A percentile compares a stretch with the other conserved stretches of the same genome.
These are phyloP conservation scores for Carcharodon carcharias DNA, from an alignment of 2,797 vertebrate species.

Conservation along the genomic window DNA sequence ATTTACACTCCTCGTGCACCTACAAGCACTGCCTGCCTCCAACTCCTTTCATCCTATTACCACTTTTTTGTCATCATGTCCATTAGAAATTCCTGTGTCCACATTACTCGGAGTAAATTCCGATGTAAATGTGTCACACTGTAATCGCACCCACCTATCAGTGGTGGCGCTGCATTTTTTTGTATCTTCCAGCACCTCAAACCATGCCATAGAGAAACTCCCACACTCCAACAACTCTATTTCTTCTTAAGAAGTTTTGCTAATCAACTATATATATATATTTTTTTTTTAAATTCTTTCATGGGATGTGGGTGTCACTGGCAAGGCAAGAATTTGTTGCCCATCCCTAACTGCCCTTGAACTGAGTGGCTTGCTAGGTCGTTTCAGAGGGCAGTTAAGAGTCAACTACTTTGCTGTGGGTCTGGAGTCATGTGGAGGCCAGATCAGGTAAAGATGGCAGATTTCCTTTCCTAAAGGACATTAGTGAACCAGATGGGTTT, in stretches of 20 bases:
- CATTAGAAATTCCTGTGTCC: not conserved
- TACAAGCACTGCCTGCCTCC: not conserved
- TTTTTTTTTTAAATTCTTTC: too few species aligned
- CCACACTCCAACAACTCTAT: not conserved
- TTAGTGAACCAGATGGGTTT: too few species aligned
- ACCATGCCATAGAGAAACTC: not conserved
- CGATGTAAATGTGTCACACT: not conserved
- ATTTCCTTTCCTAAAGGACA: too few species aligned
- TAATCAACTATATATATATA: not conserved
- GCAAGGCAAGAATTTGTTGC: too few species aligned
- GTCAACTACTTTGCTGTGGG: too few species aligned
- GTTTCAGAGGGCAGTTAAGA: too few species aligned
- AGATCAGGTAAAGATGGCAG: too few species aligned
- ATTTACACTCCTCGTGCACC: not conserved
- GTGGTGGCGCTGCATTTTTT: not conserved
- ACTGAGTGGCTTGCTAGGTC: too few species aligned
- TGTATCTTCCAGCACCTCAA: not conserved
- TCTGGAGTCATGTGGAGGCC: too few species aligned
- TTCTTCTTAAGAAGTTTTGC: not conserved
- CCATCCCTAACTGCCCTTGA: too few species aligned
- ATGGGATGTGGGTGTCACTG: too few species aligned
- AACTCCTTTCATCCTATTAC: not conserved
- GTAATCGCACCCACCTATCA: not conserved
- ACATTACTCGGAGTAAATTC: not conserved
- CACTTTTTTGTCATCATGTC: not conserved